These are phyloP conservation scores for Bursaphelenchus mucronatus DNA, from an alignment of 1,140 invertebrate species.

Conservation along the genomic window DNA sequence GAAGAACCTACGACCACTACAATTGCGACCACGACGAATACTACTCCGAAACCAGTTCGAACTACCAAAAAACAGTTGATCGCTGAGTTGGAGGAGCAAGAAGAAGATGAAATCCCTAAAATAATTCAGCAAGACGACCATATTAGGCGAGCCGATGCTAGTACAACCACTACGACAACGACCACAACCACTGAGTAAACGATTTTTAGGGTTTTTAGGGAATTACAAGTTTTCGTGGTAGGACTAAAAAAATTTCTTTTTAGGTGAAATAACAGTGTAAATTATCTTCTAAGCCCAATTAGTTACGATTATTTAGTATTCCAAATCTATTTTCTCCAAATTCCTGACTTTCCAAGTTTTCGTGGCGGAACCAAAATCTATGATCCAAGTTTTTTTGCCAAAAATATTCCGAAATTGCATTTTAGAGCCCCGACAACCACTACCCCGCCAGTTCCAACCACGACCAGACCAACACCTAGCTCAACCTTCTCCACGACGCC, in stretches of 20 bases:
- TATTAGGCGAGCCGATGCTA: too few species aligned
- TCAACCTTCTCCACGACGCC: not conserved
- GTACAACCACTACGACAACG: not conserved
- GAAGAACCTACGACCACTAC: slow-evolving; percentile 25
- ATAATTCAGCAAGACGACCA: not conserved
- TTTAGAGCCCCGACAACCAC: slow-evolving; percentile 5
- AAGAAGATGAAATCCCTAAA: slow-evolving; percentile 8
- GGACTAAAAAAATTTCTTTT: not conserved
- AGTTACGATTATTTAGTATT: too few species aligned
- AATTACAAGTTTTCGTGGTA: not conserved
- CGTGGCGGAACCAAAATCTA: too few species aligned
- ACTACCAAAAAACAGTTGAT: slow-evolving; percentile 12
- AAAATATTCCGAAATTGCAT: not conserved
- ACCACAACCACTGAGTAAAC: slow-evolving; percentile 11
- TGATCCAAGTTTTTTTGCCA: not conserved
- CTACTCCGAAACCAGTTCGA: not conserved
- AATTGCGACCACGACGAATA: slow-evolving; percentile 15
- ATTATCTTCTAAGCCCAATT: too few species aligned
- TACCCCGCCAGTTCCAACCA: slow-evolving; percentile 6
- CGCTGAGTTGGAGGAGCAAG: slow-evolving; percentile 7
- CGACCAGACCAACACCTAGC: slow-evolving; percentile 1
- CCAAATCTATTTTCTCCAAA: too few species aligned
- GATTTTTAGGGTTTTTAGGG: not conserved
- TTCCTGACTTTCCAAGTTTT: too few species aligned
- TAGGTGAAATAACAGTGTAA: not conserved